phyloP scores from a whole-genome alignment of 2,113 vertebrate species.

The Strix uralensis region DNA sequence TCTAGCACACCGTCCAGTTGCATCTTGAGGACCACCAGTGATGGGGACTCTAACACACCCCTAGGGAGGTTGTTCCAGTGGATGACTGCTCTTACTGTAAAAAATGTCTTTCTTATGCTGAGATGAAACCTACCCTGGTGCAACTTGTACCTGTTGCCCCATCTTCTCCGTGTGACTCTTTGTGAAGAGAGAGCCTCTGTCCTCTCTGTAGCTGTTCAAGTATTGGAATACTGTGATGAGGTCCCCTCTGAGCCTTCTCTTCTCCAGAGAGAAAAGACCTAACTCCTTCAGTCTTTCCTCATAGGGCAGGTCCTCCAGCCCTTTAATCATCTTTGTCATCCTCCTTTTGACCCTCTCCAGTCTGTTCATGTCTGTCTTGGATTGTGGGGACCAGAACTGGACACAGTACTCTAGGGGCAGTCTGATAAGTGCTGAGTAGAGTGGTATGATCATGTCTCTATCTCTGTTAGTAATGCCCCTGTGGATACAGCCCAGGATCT shows the following conservation, averaged over 20 bases:
- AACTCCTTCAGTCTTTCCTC: neutral
- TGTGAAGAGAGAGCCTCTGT: neutral
- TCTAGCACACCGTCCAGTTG: fast-evolving
- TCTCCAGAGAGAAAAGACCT: neutral
- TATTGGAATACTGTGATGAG: neutral
- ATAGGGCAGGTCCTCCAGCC: neutral
- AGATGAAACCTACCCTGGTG: neutral
- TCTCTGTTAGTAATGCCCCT: neutral
- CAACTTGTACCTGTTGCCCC: neutral
- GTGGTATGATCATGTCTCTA: neutral
- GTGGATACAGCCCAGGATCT: fast-evolving
- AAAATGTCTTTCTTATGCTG: neutral
- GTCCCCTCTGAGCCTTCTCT: fast-evolving
- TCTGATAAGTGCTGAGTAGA: neutral
- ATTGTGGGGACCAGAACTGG: fast-evolving
- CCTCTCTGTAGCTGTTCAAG: neutral
- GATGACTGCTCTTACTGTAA: neutral
- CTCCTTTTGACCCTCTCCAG: neutral
- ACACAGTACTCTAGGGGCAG: neutral
- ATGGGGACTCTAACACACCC: neutral
- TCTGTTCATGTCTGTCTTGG: fast-evolving
- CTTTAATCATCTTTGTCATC: fast-evolving
- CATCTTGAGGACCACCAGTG: neutral
- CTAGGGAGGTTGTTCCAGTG: neutral
- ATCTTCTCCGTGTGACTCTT: neutral